Percentiles rank a stretch among this genome's conserved stretches.
Conservation (phyloP, 2,113 vertebrate genomes). For the Zingel zingel region DNA sequence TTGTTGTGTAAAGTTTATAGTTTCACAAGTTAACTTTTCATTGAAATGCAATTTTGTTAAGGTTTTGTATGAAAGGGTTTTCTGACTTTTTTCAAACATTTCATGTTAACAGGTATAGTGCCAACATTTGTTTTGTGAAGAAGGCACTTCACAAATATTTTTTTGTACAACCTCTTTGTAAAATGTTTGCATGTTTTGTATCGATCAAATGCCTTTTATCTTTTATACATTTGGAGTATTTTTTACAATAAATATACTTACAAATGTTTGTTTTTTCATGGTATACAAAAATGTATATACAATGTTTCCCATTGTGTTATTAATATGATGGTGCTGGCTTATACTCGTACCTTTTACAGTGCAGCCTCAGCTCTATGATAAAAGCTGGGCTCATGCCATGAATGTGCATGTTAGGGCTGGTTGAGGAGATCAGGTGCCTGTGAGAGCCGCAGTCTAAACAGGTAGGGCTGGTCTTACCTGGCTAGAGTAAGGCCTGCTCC, state of each 20-base stretch:
- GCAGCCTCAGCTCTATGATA: background rate
- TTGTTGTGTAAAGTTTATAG: constrained; percentile 31
- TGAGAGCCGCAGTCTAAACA: constrained; percentile 48
- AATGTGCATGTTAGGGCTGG: constrained; percentile 58
- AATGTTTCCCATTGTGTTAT: background rate
- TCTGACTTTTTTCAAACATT: constrained; percentile 58
- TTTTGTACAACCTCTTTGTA: constrained; percentile 61
- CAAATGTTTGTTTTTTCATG: constrained; percentile 38
- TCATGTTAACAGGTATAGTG: constrained; percentile 46
- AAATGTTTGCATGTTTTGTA: constrained; percentile 74
- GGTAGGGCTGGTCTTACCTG: constrained; percentile 56
- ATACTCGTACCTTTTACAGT: background rate
- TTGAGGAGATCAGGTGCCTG: constrained; percentile 19
- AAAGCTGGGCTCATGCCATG: background rate
- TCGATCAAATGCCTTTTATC: constrained; percentile 68
- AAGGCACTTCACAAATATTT: constrained; percentile 36
- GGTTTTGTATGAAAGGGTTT: constrained; percentile 22
- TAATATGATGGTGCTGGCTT: background rate
- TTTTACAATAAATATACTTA: constrained; percentile 81
- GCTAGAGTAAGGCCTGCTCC: constrained; percentile 3
- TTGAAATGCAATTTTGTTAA: constrained; percentile 36
- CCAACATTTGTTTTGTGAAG: constrained; percentile 53
- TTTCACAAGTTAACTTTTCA: constrained; percentile 12
- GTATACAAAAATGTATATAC: background rate
- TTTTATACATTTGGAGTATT: constrained; percentile 79